Conservation (phyloP, 2,797 vertebrate genomes). For the Anguilla megastoma region DNA sequence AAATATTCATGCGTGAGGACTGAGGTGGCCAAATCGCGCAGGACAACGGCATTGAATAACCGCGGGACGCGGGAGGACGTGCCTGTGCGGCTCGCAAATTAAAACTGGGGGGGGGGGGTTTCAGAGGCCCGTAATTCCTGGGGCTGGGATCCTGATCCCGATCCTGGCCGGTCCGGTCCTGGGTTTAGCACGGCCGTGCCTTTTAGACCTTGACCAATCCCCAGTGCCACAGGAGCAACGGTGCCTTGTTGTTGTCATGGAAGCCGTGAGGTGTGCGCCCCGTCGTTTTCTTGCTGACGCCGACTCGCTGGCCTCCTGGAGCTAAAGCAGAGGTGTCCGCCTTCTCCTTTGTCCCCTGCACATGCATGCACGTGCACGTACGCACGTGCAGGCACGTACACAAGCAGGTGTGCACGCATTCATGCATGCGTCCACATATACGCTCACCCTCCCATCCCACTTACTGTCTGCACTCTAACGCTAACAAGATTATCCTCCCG, state of each 20-base stretch:
- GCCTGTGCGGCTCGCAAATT: constrained; percentile 29
- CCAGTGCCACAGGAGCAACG: constrained; percentile 54
- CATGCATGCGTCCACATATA: constrained; percentile 53
- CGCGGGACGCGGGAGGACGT: constrained; percentile 18
- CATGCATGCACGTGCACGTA: not conserved
- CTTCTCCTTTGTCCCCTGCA: constrained; percentile 67
- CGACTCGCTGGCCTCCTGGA: constrained; percentile 70
- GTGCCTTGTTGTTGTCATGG: constrained; percentile 48
- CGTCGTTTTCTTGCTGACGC: constrained; percentile 55
- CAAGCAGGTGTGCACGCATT: constrained; percentile 33
- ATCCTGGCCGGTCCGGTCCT: constrained; percentile 68
- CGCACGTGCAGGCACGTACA: not conserved
- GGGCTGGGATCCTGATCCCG: not conserved
- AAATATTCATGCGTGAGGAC: constrained; percentile 46
- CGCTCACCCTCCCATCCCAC: constrained; percentile 60
- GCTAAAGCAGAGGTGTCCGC: constrained; percentile 68
- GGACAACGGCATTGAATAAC: constrained; percentile 37
- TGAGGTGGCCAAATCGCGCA: constrained; percentile 25
- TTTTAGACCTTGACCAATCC: constrained; percentile 47
- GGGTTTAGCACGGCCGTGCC: constrained; percentile 64
- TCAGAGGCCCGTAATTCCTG: not conserved
- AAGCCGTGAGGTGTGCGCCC: not conserved
- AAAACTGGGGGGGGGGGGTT: constrained; percentile 36
- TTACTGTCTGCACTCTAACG: not conserved
- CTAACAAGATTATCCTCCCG: constrained; percentile 3